phyloP scores from a whole-genome alignment of 2,888 invertebrate species.

The Merodon equestris region DNA sequence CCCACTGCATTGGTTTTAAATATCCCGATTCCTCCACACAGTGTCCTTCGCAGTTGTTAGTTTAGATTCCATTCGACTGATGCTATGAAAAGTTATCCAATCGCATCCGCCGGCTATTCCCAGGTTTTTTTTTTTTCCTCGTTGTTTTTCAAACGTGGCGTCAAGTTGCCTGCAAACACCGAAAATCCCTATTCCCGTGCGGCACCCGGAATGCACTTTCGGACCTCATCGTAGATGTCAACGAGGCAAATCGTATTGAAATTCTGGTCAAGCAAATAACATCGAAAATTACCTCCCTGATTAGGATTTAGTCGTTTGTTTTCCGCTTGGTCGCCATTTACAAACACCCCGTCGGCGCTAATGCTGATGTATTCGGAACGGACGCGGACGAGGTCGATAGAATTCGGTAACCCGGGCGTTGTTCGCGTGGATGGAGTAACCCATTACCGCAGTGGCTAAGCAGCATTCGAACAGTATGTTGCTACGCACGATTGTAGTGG shows the following conservation, averaged over 20 bases:
- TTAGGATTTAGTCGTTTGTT: slow-evolving; percentile 69
- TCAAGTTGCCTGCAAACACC: slow-evolving; percentile 34
- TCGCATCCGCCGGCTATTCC: no score
- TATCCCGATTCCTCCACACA: no score
- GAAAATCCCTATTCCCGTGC: slow-evolving; percentile 39
- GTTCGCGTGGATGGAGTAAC: background rate
- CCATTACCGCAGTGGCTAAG: slow-evolving; percentile 8
- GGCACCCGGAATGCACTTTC: slow-evolving; percentile 34
- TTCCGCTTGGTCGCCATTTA: slow-evolving; percentile 62
- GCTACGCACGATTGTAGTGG: slow-evolving; percentile 38
- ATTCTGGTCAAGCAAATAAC: slow-evolving; percentile 68
- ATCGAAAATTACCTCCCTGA: slow-evolving; percentile 68
- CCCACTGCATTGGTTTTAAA: no score
- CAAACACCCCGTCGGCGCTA: slow-evolving; percentile 54
- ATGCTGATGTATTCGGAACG: slow-evolving; percentile 59
- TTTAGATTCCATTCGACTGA: no score
- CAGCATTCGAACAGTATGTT: slow-evolving; percentile 37
- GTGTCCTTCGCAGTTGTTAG: no score
- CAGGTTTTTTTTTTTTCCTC: slow-evolving; percentile 1
- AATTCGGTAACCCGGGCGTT: no score
- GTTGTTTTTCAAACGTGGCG: slow-evolving; percentile 1
- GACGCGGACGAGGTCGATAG: no score
- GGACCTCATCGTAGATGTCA: slow-evolving; percentile 42
- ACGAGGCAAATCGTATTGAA: slow-evolving; percentile 68
- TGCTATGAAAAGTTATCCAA: no score